phyloP scores from a whole-genome alignment of 1,140 invertebrate species.

The Drosophila biarmipes region DNA sequence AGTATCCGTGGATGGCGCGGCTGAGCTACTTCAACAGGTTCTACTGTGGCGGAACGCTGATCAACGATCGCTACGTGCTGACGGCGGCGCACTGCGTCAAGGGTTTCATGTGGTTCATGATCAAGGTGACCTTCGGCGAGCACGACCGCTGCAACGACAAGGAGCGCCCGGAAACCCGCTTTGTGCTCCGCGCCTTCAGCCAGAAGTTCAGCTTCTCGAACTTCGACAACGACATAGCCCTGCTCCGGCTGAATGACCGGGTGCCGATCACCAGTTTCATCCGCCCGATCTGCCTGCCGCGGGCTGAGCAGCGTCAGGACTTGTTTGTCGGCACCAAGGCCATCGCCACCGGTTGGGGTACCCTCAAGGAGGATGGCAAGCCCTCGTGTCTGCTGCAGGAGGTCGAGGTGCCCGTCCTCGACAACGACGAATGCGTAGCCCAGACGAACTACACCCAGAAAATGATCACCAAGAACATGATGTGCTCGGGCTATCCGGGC shows the following conservation, averaged over 20 bases:
- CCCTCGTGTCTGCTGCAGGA: conserved; percentile 92
- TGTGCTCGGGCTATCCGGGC: conserved; percentile 92
- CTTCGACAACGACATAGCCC: conserved; percentile 94
- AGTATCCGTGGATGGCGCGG: conserved; percentile 93
- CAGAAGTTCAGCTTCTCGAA: conserved; percentile 92
- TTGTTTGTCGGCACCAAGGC: conserved; percentile 88
- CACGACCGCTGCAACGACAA: conserved; percentile 92
- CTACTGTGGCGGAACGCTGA: conserved; percentile 93
- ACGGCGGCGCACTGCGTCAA: conserved; percentile 94
- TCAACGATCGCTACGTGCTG: conserved; percentile 92
- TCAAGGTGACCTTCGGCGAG: conserved; percentile 93
- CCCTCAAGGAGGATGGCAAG: conserved; percentile 91
- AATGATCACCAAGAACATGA: conserved; percentile 94
- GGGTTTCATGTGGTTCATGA: conserved; percentile 96
- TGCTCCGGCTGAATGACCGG: conserved; percentile 91
- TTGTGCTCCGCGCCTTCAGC: conserved; percentile 89
- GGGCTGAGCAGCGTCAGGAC: conserved; percentile 86
- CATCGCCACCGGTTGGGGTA: conserved; percentile 94
- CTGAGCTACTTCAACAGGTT: conserved; percentile 92
- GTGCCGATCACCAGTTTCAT: conserved; percentile 91
- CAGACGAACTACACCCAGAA: conserved; percentile 91
- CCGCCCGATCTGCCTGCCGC: conserved; percentile 91
- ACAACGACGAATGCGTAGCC: conserved; percentile 89
- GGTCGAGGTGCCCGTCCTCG: conserved; percentile 93
- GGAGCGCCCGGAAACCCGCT: conserved; percentile 89